Percentiles rank a stretch among this genome's conserved stretches.
These are phyloP conservation scores for Melipona bicolor DNA, from an alignment of 2,888 invertebrate species.

Conservation along the genomic window DNA sequence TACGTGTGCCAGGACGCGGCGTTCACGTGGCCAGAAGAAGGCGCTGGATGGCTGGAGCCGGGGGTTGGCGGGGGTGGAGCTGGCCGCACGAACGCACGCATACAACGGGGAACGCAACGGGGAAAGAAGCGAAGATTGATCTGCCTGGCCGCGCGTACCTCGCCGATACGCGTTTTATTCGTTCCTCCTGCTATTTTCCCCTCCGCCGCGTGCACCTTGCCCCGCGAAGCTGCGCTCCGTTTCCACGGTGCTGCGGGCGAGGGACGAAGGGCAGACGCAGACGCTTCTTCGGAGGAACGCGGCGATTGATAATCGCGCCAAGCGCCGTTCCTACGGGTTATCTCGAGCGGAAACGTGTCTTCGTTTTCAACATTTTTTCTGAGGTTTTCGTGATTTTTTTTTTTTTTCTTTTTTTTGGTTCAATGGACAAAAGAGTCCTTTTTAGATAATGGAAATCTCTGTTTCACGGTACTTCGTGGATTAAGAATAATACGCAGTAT, in stretches of 20 bases:
- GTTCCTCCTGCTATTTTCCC: slow-evolving; percentile 50
- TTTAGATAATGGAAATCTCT: not conserved
- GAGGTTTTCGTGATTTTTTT: not conserved
- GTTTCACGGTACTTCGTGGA: too few relatives aligned
- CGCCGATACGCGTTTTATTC: slow-evolving; percentile 70
- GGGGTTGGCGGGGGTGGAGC: slow-evolving; percentile 59
- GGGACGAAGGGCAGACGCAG: not conserved
- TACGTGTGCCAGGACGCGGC: slow-evolving; percentile 57
- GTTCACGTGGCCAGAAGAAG: slow-evolving; percentile 66
- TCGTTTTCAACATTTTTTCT: slow-evolving; percentile 12
- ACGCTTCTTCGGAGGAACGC: slow-evolving; percentile 48
- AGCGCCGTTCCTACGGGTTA: slow-evolving; percentile 64
- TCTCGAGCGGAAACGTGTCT: slow-evolving; percentile 51
- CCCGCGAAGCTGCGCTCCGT: not conserved
- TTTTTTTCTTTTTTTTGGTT: too few relatives aligned
- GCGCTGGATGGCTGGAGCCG: slow-evolving; percentile 66
- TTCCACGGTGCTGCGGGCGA: not conserved
- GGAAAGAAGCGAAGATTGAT: slow-evolving; percentile 70
- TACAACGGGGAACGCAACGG: slow-evolving; percentile 23
- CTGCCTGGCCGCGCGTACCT: slow-evolving; percentile 64
- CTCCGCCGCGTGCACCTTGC: slow-evolving; percentile 18
- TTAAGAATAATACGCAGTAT: too few relatives aligned
- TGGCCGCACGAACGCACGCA: slow-evolving; percentile 17
- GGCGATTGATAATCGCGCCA: slow-evolving; percentile 67
- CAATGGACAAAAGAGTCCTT: not conserved